Percentiles rank a stretch among this genome's conserved stretches.
Conservation (phyloP, 30 jellyfish, hydroid and myxozoan species). For the Turritopsis rubra region DNA sequence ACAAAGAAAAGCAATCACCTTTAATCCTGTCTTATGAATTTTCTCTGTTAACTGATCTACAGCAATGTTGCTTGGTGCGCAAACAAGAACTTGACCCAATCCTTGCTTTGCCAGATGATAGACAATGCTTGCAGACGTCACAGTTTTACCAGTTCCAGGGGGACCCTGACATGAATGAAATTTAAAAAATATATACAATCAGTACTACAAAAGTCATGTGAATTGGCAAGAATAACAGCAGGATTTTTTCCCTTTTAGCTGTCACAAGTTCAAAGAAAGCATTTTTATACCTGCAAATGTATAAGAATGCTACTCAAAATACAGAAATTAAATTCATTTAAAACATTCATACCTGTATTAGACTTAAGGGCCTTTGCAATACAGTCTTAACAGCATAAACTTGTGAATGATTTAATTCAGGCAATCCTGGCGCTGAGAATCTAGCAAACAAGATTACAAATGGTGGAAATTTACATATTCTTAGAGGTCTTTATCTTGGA, state of each 20-base stretch:
- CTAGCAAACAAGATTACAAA: slow-evolving; percentile 17
- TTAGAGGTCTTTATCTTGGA: neutral
- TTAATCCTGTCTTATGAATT: slow-evolving; percentile 93
- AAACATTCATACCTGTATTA: slow-evolving; percentile 64
- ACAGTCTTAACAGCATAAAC: slow-evolving; percentile 98
- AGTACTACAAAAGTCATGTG: no score
- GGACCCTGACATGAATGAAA: slow-evolving; percentile 76
- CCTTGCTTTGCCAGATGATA: slow-evolving; percentile 95
- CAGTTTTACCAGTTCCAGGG: slow-evolving; percentile 99
- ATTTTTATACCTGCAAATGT: no score
- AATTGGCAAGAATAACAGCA: no score
- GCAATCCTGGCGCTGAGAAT: slow-evolving; percentile 99
- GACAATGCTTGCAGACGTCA: slow-evolving; percentile 98
- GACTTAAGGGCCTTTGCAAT: slow-evolving; percentile 89
- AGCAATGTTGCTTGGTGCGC: slow-evolving; percentile 99
- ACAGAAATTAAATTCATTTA: neutral
- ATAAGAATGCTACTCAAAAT: neutral
- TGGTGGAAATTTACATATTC: neutral
- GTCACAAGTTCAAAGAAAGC: no score
- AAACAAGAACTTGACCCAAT: slow-evolving; percentile 91
- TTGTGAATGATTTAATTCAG: slow-evolving; percentile 97
- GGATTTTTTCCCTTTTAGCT: no score
- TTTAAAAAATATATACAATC: no score
- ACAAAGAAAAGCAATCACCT: slow-evolving; percentile 34
- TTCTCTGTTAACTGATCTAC: slow-evolving; percentile 98